Evolutionary conservation across 2,797 vertebrate species (phyloP).

Genomic region (Pachyuromys duprasi): DNA sequence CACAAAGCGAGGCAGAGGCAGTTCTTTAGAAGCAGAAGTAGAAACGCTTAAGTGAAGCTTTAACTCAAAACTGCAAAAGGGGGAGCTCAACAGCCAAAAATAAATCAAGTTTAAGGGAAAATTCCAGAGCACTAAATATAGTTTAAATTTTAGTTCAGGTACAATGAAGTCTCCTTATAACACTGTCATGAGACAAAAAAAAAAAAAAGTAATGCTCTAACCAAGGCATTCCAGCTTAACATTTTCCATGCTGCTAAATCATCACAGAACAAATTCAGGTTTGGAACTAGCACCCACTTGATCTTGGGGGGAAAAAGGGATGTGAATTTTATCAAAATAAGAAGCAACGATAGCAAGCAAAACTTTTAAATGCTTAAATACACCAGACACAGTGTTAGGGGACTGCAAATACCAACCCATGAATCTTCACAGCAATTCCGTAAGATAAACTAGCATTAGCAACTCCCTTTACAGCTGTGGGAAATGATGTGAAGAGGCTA

Average conservation of each 20-base stretch:
- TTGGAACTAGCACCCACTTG: slow-evolving; percentile 22
- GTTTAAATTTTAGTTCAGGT: slow-evolving; percentile 64
- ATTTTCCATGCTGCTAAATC: slow-evolving; percentile 33
- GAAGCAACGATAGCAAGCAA: slow-evolving; percentile 13
- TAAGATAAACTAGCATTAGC: slow-evolving; percentile 39
- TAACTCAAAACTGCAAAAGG: slow-evolving; percentile 58
- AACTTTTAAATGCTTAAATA: slow-evolving; percentile 42
- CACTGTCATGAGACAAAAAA: slow-evolving; percentile 32
- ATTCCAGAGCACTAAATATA: slow-evolving; percentile 72
- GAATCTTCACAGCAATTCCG: slow-evolving; percentile 17
- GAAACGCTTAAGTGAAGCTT: slow-evolving; percentile 79
- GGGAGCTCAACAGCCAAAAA: slow-evolving; percentile 56
- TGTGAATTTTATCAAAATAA: slow-evolving; percentile 18
- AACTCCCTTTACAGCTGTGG: slow-evolving; percentile 31
- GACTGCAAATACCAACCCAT: slow-evolving; percentile 57
- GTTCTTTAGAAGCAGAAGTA: slow-evolving; percentile 88
- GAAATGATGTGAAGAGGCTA: slow-evolving; percentile 28
- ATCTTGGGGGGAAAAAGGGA: slow-evolving; percentile 31
- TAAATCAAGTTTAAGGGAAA: slow-evolving; percentile 66
- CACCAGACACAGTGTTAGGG: not conserved
- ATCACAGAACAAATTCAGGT: slow-evolving; percentile 1
- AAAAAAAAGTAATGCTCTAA: slow-evolving; percentile 63
- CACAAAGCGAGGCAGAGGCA: slow-evolving; percentile 94
- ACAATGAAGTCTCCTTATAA: slow-evolving; percentile 51
- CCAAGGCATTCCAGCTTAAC: slow-evolving; percentile 13